These are phyloP conservation scores for Chlorops oryzae DNA, from an alignment of 1,140 invertebrate genomes.

Conservation along the genomic window DNA sequence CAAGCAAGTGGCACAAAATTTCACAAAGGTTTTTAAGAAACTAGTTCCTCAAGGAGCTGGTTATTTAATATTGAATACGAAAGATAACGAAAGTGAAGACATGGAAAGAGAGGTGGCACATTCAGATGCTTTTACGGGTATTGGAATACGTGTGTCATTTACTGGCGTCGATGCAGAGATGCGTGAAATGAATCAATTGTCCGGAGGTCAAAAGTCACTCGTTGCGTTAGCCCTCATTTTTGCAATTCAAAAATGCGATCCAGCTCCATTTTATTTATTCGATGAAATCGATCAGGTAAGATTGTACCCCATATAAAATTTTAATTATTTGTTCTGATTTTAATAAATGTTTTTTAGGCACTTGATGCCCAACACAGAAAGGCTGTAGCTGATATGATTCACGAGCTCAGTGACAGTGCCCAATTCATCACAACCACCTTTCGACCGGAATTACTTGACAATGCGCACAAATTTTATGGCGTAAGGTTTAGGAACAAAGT, in stretches of 20 bases:
- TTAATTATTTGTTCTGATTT: background rate
- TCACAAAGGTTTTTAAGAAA: constrained; percentile 97
- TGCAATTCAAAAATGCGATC: constrained; percentile 99
- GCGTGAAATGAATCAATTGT: constrained; percentile 98
- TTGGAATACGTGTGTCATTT: constrained; percentile 80
- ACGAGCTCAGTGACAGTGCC: constrained; percentile 88
- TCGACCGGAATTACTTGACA: constrained; percentile 91
- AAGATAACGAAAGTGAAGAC: constrained; percentile 63
- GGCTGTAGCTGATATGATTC: constrained; percentile 98
- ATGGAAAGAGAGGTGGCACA: constrained; percentile 58
- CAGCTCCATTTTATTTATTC: constrained; percentile 98
- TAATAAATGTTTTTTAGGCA: constrained; percentile 53
- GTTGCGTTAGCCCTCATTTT: constrained; percentile 97
- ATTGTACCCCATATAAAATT: background rate
- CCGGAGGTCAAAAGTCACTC: constrained; percentile 97
- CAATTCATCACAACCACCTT: constrained; percentile 99
- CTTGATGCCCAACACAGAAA: constrained; percentile 95
- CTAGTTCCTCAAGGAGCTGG: constrained; percentile 93
- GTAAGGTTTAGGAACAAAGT: constrained; percentile 99
- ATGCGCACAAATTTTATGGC: constrained; percentile 98
- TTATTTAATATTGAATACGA: constrained; percentile 80
- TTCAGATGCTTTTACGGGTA: constrained; percentile 74
- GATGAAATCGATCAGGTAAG: constrained; percentile 96
- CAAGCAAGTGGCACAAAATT: constrained; percentile 98
- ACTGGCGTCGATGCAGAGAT: constrained; percentile 89